A percentile compares a stretch with the other conserved stretches of the same genome.
phyloP scores from a whole-genome alignment of 2,113 vertebrate species.

The Ivindomyrus marchei region DNA sequence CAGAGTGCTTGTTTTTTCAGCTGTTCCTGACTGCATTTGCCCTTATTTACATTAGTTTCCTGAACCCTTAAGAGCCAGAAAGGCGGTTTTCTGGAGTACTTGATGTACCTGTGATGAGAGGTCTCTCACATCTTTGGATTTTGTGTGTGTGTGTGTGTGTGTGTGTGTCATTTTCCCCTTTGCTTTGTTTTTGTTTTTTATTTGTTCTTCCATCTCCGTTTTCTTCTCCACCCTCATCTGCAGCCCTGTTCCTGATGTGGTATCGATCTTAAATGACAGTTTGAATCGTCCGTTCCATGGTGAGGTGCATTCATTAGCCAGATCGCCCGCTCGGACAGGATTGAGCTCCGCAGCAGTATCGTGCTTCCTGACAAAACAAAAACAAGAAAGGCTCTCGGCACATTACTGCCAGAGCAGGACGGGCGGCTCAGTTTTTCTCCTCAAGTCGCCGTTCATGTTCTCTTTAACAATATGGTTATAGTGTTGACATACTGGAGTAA shows the following conservation, averaged over 20 bases:
- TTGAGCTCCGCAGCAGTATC: neutral
- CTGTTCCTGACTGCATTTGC: constrained; percentile 31
- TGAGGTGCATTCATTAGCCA: neutral
- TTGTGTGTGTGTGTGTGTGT: neutral
- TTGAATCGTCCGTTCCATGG: neutral
- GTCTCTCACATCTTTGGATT: neutral
- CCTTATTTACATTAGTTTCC: constrained; percentile 12
- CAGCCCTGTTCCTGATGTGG: neutral
- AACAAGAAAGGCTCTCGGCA: neutral
- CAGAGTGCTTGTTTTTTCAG: constrained; percentile 33
- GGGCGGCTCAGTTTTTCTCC: neutral
- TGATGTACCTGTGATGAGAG: constrained; percentile 11
- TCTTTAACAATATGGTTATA: neutral
- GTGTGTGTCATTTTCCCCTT: neutral
- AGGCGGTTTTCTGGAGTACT: constrained; percentile 32
- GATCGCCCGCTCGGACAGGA: neutral
- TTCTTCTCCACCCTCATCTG: neutral
- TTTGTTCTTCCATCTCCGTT: neutral
- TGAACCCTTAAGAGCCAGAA: constrained; percentile 43
- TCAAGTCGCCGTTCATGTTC: neutral
- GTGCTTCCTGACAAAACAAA: neutral
- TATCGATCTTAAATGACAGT: neutral
- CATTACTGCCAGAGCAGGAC: neutral
- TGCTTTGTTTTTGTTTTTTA: neutral
- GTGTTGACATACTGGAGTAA: neutral